phyloP scores from a whole-genome alignment of 2,888 invertebrate genomes.

The Fabriciana adippe region DNA sequence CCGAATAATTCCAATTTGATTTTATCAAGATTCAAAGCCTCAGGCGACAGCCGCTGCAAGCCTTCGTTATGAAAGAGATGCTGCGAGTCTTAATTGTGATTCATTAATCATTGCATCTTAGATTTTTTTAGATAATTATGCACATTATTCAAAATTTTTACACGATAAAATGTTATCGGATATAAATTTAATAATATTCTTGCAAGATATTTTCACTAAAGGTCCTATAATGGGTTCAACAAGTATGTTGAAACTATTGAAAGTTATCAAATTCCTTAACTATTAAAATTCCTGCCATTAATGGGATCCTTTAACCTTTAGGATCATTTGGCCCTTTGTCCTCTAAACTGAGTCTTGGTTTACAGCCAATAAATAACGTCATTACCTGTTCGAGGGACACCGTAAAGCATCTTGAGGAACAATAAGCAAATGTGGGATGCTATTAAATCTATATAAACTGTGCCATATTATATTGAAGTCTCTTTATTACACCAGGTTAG shows the following conservation, averaged over 20 bases:
- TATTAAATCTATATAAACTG: slow-evolving; percentile 72
- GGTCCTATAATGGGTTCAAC: neutral
- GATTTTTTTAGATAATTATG: neutral
- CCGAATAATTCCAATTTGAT: slow-evolving; percentile 56
- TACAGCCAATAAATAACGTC: slow-evolving; percentile 74
- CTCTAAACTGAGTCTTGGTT: slow-evolving; percentile 51
- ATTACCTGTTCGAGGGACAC: slow-evolving; percentile 73
- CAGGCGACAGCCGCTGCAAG: slow-evolving; percentile 37
- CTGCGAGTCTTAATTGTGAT: slow-evolving; percentile 24
- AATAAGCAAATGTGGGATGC: slow-evolving; percentile 73
- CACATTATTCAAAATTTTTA: neutral
- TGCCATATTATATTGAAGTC: slow-evolving; percentile 60
- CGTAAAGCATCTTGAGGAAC: slow-evolving; percentile 69
- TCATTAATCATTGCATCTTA: slow-evolving; percentile 27
- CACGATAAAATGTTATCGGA: neutral
- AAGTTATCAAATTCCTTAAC: slow-evolving; percentile 45
- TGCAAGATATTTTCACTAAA: neutral
- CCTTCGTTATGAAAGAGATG: slow-evolving; percentile 35
- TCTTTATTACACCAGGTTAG: slow-evolving; percentile 56
- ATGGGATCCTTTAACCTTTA: slow-evolving; percentile 47
- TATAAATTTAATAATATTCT: neutral
- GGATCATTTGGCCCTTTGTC: slow-evolving; percentile 68
- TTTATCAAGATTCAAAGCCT: slow-evolving; percentile 50
- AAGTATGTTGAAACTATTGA: slow-evolving; percentile 13
- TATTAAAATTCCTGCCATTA: slow-evolving; percentile 61